Percentiles rank a stretch among this genome's conserved stretches.
Conservation (phyloP, 2,888 invertebrate species). For the Spicauda simplicius region DNA sequence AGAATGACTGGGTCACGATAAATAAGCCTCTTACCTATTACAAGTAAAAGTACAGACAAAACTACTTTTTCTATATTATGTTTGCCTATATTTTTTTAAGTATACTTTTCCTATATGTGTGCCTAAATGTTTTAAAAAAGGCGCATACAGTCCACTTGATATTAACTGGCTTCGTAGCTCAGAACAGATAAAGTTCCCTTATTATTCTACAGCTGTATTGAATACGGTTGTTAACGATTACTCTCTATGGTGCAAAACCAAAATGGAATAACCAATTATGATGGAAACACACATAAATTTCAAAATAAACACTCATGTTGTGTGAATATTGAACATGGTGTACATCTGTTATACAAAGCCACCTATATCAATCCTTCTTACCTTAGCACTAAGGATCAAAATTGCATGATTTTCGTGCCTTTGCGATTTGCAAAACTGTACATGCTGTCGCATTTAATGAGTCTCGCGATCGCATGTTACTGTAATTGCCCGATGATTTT, state of each 20-base stretch:
- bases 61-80: no score
- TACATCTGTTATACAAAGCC: background rate
- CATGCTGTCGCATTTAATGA: slow-evolving; percentile 30
- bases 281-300: slow-evolving; percentile 10
- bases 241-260: background rate
- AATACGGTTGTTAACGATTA: background rate
- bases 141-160: no score
- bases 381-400: background rate
- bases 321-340: slow-evolving; percentile 14
- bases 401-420: background rate
- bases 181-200: no score
- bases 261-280: slow-evolving; percentile 12
- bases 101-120: no score
- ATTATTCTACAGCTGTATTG: background rate
- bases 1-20: no score
- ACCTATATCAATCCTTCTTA: background rate
- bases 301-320: slow-evolving; percentile 18
- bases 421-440: background rate
- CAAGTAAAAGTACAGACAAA: no score
- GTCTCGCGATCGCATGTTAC: background rate
- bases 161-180: no score
- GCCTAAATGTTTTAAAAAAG: no score
- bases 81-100: no score
- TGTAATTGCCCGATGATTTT: slow-evolving; percentile 19
- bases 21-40: no score